phyloP scores from a whole-genome alignment of 2,797 vertebrate genomes.

The Labeo calbasu region DNA sequence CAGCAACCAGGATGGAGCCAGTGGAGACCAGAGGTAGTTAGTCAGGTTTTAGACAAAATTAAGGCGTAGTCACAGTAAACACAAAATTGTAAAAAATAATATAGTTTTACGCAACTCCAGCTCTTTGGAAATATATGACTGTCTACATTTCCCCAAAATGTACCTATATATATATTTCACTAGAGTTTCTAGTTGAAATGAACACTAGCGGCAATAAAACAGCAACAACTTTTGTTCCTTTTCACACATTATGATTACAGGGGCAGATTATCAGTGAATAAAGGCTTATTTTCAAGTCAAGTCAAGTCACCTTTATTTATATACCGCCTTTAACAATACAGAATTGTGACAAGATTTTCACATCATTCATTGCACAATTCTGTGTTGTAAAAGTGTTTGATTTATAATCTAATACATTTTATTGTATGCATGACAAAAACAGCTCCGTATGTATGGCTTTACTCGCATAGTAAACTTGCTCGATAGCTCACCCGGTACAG shows the following conservation, averaged over 20 bases:
- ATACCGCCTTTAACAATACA: too few relatives aligned
- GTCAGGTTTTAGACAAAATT: neutral
- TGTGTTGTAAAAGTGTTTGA: too few relatives aligned
- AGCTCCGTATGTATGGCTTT: too few relatives aligned
- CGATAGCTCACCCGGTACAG: too few relatives aligned
- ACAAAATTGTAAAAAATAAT: neutral
- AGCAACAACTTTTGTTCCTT: neutral
- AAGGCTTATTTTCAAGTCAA: too few relatives aligned
- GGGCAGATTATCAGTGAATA: too few relatives aligned
- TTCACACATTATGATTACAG: neutral
- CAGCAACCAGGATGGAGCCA: conserved; percentile 78
- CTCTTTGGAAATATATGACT: neutral
- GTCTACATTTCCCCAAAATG: neutral
- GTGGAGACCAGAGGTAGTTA: conserved; percentile 83
- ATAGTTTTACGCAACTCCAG: neutral
- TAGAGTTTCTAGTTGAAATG: neutral
- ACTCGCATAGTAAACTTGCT: too few relatives aligned
- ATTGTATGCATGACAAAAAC: too few relatives aligned
- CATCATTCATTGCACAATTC: too few relatives aligned
- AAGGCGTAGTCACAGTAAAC: neutral
- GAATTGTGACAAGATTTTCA: too few relatives aligned
- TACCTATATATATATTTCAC: neutral
- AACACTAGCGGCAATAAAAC: neutral
- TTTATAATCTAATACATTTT: too few relatives aligned
- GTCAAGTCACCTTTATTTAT: too few relatives aligned